These are phyloP conservation scores for Leptopilina myrica DNA, from an alignment of 2,888 invertebrate genomes.

Conservation along the genomic window DNA sequence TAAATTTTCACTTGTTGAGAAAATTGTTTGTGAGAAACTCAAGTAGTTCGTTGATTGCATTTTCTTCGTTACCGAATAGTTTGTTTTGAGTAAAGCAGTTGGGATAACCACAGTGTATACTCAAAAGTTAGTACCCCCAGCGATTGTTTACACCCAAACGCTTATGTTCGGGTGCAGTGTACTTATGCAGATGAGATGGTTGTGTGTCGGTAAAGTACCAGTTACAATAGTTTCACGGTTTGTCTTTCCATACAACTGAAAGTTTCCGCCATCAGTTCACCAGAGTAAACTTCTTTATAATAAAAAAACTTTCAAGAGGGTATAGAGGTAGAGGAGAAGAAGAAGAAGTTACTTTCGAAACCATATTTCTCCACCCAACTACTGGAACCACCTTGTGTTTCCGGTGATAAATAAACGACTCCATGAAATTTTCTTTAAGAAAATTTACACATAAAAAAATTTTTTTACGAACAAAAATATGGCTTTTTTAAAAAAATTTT, in stretches of 20 bases:
- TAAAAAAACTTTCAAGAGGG: not conserved
- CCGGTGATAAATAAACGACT: not conserved
- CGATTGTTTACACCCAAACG: conserved; percentile 29
- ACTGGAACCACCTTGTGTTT: not conserved
- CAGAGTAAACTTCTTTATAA: conserved; percentile 22
- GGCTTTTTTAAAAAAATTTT: too few species aligned
- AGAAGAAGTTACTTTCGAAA: not conserved
- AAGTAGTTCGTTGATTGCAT: not conserved
- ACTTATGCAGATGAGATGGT: conserved; percentile 22
- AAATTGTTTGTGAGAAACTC: conserved; percentile 9
- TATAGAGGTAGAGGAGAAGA: too few species aligned
- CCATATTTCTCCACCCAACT: conserved; percentile 1
- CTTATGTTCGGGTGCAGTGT: conserved; percentile 31
- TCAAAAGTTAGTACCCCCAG: conserved; percentile 11
- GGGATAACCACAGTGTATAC: conserved; percentile 27
- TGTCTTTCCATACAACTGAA: conserved; percentile 29
- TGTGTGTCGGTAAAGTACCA: conserved; percentile 5
- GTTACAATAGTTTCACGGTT: conserved; percentile 32
- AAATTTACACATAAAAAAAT: too few species aligned
- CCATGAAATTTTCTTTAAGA: not conserved
- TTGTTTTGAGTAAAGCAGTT: conserved; percentile 20
- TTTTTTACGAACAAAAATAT: too few species aligned
- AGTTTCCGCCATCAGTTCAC: conserved; percentile 29
- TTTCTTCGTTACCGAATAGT: conserved; percentile 22
- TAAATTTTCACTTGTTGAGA: not conserved